Evolutionary conservation across 2,888 invertebrate genomes (phyloP), one percentile per base, ranked within the genome.

Genomic region (Dendrolimus pini): DNA sequence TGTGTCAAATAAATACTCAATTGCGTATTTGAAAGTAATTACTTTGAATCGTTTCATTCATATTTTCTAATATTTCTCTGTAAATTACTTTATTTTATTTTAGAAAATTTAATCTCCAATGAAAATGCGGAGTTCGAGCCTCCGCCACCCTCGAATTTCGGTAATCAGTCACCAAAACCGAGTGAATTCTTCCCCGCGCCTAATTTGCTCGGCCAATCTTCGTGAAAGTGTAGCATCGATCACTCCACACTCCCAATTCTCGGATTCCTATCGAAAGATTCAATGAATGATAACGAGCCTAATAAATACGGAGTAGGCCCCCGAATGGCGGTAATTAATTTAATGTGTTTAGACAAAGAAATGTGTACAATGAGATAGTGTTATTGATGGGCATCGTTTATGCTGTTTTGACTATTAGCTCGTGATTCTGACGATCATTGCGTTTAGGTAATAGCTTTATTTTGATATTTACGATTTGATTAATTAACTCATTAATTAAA

Each of bases 341-440:
- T 89, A 89, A 89, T 89, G 89, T 86, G 88, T 89, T 89, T 86
- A 87, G 86, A 89, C 89, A 89, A 89, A 88, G 89, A 89, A 89
- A 87, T 89, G 86, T 89, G 86, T 88, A 84, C 83, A 83, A 78
- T 78, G 82, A 88, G 87, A 89, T 89, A 89, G 88, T 86, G 78
- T 84, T 85, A 89, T 86, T 85, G 82, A 88, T 85, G 78, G 75
- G 68, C 64, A 70, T 72, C 69, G 65, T 72, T 74, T 70, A 73
- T 73, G 80, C 80, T 84, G 83, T 83, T 86, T 80, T 78, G 80
- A 78, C 77, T 80, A 75, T 66, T 63, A 63, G 65, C 68, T 58
- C 60, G 60, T 55, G 59, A 61, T 60, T 62, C 10, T 7, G 52
- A 41, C 9, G 13, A 8, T 41, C 54, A 55, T 12, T 53, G 53